phyloP scores from a whole-genome alignment of 2,797 vertebrate genomes.

The Enteromius thamalakanensis region DNA sequence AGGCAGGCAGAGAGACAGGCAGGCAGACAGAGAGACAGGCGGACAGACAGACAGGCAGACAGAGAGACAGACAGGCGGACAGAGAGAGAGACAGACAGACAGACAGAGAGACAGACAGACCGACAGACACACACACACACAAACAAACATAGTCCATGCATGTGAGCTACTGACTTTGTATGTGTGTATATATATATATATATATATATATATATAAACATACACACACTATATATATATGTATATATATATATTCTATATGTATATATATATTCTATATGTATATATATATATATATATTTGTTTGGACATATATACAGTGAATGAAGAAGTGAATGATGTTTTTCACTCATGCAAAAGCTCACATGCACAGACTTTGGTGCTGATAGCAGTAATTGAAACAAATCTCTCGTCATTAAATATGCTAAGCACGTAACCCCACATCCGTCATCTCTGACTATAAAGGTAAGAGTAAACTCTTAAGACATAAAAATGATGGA shows the following conservation, averaged over 20 bases:
- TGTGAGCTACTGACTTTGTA: too few species aligned
- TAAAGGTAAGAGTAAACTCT: constrained; percentile 6
- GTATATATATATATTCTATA: too few species aligned
- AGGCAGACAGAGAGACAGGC: too few species aligned
- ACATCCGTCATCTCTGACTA: constrained; percentile 22
- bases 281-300: background rate
- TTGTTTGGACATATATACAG: too few species aligned
- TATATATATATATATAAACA: background rate
- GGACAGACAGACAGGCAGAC: too few species aligned
- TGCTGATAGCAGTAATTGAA: constrained; percentile 26
- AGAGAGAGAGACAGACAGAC: too few species aligned
- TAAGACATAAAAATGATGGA: constrained; percentile 22
- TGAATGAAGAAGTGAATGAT: background rate
- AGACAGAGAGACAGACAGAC: too few species aligned
- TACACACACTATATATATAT: background rate
- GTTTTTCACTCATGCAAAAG: background rate
- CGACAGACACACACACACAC: too few species aligned
- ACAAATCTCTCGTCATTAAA: constrained; percentile 46
- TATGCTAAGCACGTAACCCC: constrained; percentile 26
- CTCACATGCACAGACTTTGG: background rate
- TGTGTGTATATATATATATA: too few species aligned
- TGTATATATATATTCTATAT: background rate
- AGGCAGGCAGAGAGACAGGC: too few species aligned
- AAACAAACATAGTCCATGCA: too few species aligned
- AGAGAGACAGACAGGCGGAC: too few species aligned